Evolutionary conservation across 2,113 vertebrate genomes (phyloP), one percentile per base, ranked within the genome.

Genomic region (Brachionichthys hirsutus): DNA sequence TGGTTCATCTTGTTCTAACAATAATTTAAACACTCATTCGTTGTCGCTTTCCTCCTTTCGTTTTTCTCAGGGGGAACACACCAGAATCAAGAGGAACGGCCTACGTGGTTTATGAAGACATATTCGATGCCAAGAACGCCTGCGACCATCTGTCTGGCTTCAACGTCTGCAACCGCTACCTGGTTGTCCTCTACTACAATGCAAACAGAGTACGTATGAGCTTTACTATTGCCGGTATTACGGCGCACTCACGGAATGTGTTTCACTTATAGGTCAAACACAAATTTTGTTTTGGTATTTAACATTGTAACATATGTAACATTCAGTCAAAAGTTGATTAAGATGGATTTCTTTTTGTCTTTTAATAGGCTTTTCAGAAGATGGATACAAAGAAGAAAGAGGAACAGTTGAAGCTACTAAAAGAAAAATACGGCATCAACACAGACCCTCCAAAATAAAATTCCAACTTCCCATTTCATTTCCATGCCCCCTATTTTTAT

Each of bases 351-450:
- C 1, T 61, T 15, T 47, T 14, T 49, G 0, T 80, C 13, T 65
- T 13, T 58, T 60, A 1, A 0, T 85, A 99, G 97, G 97, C 97
- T 42, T 99, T 99, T 93, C 97, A 99, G 82, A 99, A 99, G 86
- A 98, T 99, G 97, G 97, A 99, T 90, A 99, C 97, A 74, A 99
- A 99, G 92, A 99, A 99, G 87, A 99, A 99, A 87, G 97, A 99
- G 62, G 97, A 99, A 70, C 97, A 99, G 87, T 84, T 99, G 79
- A 99, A 99, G 69, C 92, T 98, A 81, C 93, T 99, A 52, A 99
- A 99, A 83, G 97, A 99, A 68, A 99, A 99, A 90, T 99, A 99
- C 0, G 97, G 97, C 67, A 99, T 99, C 90, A 99, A 98, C 82
- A 99, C 97, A 63, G 97, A 99, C 43, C 96, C 96, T 36, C 96